Conservation (phyloP, 1,140 invertebrate genomes). For the Drosophila pallidifrons region DNA sequence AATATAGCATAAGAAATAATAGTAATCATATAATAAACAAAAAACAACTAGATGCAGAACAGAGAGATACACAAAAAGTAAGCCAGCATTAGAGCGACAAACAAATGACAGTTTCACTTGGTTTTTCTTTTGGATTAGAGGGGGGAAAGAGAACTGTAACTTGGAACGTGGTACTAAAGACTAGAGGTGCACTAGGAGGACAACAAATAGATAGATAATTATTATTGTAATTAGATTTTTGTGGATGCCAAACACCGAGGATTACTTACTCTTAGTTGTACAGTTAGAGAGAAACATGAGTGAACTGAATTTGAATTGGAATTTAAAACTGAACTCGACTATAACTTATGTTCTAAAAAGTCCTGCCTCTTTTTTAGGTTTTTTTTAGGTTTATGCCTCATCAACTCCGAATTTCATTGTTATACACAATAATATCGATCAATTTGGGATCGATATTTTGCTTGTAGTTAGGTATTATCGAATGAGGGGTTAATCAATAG, state of each 20-base stretch:
- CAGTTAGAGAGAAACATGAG: conserved; percentile 14
- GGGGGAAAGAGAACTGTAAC: neutral
- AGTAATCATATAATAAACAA: conserved; percentile 17
- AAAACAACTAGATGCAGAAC: conserved; percentile 22
- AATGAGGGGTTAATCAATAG: conserved; percentile 38
- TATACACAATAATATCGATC: conserved; percentile 35
- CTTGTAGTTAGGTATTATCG: conserved; percentile 28
- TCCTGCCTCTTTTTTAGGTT: conserved; percentile 20
- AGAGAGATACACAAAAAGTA: conserved; percentile 28
- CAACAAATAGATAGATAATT: conserved; percentile 43
- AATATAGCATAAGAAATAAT: conserved; percentile 40
- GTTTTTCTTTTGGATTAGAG: conserved; percentile 3
- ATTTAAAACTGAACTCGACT: conserved; percentile 15
- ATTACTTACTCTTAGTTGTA: conserved; percentile 52
- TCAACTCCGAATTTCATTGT: conserved; percentile 80
- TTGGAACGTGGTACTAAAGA: neutral
- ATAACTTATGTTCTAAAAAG: neutral
- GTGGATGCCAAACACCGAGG: conserved; percentile 71
- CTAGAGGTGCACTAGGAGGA: conserved; percentile 46
- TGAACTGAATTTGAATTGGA: conserved; percentile 17
- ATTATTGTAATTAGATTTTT: conserved; percentile 25
- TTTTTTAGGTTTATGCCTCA: conserved; percentile 50
- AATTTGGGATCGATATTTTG: conserved; percentile 2
- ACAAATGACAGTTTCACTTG: conserved; percentile 33
- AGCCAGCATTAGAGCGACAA: conserved; percentile 45